Conservation (phyloP, 2,888 invertebrate genomes). For the Rhamnusium bicolor region DNA sequence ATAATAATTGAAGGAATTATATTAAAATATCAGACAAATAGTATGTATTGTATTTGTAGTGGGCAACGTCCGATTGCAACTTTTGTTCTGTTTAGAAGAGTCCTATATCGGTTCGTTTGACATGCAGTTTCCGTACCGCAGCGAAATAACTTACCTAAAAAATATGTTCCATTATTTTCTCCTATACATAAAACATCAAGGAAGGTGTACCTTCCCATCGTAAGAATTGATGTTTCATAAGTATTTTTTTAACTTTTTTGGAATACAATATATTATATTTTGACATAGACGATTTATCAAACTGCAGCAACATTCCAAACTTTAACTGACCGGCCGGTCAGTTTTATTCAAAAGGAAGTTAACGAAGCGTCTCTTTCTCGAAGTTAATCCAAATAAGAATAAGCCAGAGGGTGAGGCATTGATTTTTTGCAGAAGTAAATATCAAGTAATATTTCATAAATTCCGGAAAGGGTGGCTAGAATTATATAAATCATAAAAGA, state of each 20-base stretch:
- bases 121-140: too few species aligned
- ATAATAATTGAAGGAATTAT: too few species aligned
- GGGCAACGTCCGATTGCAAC: too few species aligned
- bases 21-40: too few species aligned
- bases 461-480: background rate
- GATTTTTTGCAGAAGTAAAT: background rate
- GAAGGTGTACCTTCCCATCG: background rate
- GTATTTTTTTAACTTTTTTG: background rate
- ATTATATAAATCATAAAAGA: background rate
- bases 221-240: conserved; percentile 5
- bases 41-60: too few species aligned
- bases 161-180: background rate
- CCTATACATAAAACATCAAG: conserved; percentile 2
- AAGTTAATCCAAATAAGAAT: conserved; percentile 21
- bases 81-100: too few species aligned
- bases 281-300: conserved; percentile 13
- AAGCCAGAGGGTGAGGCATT: background rate
- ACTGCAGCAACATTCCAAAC: background rate
- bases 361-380: conserved; percentile 9
- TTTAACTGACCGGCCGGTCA: conserved; percentile 15
- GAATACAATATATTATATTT: conserved; percentile 6
- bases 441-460: background rate
- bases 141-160: too few species aligned
- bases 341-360: conserved; percentile 13
- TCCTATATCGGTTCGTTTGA: too few species aligned